Base-by-base conservation (phyloP, 2,888 invertebrate genomes). In the Hoplodrina blanda region DNA sequence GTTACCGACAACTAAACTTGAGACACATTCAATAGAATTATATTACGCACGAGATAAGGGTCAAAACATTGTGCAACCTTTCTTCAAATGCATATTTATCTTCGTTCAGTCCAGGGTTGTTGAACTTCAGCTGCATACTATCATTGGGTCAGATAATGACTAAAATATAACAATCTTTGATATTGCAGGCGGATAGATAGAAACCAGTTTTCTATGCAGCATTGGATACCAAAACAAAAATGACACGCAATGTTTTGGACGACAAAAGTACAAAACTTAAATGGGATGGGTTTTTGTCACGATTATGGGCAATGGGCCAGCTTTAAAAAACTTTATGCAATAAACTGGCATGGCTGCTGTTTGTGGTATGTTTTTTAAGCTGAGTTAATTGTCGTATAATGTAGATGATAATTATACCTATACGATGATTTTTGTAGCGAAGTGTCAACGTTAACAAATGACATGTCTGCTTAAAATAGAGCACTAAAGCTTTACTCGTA, bases 1-100 rank as follows among this genome's bases (percentile, higher is more conserved):
- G 83, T 87, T 83, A 82, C 78, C 74, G 82, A 83, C 83, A 75
- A 68, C 61, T 72, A 61, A 75, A 69, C 77, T 63, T 59, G 69
- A 78, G 74, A 69, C 63, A 78, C 44, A 60, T 66, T 63, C 65
- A 71, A 80, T 80, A 72, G 72, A 76, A 78, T 80, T 77, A 67
- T 78, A 71, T 73, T 77, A 68, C 69, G 62, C 64, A 52, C 66
- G 62, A 68, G 78, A 81, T 81, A 84, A 83, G 81, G 80, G 80
- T 84, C 84, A 85, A 78, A 84, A 84, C 62, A 80, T 80, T 74
- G 71, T 80, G 55, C 61, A 76, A 76, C 64, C 64, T 71, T 62
- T 62, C 73, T 73, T 76, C 37, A 69, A 75, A 78, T 75, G 75
- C 67, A 76, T 77, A 79, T 83, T 80, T 66, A 78, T 81, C 67